These are phyloP conservation scores for Rhaphigaster nebulosa DNA, from an alignment of 2,888 invertebrate genomes.

Conservation along the genomic window DNA sequence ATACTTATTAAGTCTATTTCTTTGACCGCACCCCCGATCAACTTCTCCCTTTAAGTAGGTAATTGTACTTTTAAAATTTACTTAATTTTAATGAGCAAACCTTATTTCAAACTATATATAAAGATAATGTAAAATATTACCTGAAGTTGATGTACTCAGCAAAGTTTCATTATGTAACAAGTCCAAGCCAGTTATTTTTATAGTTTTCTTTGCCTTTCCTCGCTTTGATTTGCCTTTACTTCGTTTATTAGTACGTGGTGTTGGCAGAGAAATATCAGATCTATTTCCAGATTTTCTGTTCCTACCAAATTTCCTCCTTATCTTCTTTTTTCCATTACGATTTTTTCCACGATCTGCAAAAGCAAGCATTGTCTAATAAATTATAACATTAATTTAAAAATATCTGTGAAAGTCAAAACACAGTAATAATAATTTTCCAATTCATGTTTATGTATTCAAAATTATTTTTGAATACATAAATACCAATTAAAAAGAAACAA, in stretches of 20 bases:
- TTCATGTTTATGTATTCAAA: neutral
- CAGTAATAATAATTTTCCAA: neutral
- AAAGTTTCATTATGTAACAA: slow-evolving; percentile 90
- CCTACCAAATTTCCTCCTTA: slow-evolving; percentile 71
- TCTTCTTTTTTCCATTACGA: slow-evolving; percentile 70
- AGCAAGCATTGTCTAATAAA: too few relatives aligned
- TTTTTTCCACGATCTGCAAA: slow-evolving; percentile 66
- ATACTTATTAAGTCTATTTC: too few relatives aligned
- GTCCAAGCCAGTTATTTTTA: slow-evolving; percentile 89
- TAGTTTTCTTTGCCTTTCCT: slow-evolving; percentile 75
- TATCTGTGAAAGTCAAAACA: neutral
- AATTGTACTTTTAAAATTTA: too few relatives aligned
- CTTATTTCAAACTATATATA: too few relatives aligned
- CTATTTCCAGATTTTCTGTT: slow-evolving; percentile 67
- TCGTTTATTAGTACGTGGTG: slow-evolving; percentile 60
- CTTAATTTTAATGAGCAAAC: too few relatives aligned
- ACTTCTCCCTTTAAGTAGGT: too few relatives aligned
- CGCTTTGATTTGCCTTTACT: slow-evolving; percentile 69
- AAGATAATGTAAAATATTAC: slow-evolving; percentile 67
- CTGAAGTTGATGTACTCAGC: slow-evolving; percentile 85
- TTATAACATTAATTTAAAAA: too few relatives aligned
- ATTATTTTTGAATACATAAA: too few relatives aligned
- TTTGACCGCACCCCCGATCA: too few relatives aligned
- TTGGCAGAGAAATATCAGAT: slow-evolving; percentile 58
- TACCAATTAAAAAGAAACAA: too few relatives aligned